These are phyloP conservation scores for Sebastes kiyomatsui DNA, from an alignment of 2,797 vertebrate genomes.

Conservation along the genomic window DNA sequence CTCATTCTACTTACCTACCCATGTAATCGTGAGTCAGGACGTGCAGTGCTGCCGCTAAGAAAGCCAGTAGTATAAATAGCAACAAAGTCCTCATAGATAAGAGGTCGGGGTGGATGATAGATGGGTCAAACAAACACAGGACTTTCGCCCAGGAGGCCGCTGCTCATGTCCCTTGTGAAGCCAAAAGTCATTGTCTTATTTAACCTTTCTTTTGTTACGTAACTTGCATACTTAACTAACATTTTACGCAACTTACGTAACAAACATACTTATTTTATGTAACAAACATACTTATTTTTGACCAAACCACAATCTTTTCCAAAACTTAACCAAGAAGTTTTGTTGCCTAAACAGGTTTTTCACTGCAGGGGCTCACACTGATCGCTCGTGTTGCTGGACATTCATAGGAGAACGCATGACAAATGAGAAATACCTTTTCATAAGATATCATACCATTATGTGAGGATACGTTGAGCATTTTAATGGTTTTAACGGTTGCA, in stretches of 20 bases:
- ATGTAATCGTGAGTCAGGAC: no score
- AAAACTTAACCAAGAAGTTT: not conserved
- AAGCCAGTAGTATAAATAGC: fast-evolving
- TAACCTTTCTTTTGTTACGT: no score
- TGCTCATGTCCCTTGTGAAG: not conserved
- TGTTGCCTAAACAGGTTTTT: not conserved
- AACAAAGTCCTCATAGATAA: no score
- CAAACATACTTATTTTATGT: no score
- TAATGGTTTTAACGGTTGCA: not conserved
- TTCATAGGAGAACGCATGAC: not conserved
- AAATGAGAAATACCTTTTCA: no score
- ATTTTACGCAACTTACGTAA: not conserved
- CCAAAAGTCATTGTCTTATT: not conserved
- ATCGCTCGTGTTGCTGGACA: not conserved
- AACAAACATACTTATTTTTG: not conserved
- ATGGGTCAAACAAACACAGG: not conserved
- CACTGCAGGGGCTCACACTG: not conserved
- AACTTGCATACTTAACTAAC: not conserved
- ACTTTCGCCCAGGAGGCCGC: fast-evolving
- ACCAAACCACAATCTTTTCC: not conserved
- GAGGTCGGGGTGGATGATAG: no score
- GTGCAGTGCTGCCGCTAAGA: no score
- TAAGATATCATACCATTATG: not conserved
- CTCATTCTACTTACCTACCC: not conserved
- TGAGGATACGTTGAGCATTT: not conserved